Evolutionary conservation across 2,888 invertebrate species (phyloP).

Genomic region (Epistrophella euchroma): DNA sequence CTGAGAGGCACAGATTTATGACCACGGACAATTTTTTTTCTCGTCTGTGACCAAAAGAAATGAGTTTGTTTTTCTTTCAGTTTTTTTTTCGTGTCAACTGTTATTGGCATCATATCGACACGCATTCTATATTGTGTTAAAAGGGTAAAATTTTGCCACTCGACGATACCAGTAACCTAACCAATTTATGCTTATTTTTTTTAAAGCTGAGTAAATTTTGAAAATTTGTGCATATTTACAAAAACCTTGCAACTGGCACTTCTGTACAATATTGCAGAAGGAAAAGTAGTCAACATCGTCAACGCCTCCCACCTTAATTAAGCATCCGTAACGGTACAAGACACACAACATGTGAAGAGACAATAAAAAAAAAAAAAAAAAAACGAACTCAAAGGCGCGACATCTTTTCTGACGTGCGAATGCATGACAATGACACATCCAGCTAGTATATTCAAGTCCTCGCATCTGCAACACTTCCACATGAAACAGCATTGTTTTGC

Average conservation of each 20-base stretch:
- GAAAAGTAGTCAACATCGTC: conserved; percentile 28
- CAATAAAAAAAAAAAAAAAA: background rate
- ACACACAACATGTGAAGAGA: background rate
- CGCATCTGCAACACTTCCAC: conserved; percentile 26
- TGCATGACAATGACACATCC: conserved; percentile 66
- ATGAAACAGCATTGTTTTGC: conserved; percentile 16
- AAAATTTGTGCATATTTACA: too few species aligned
- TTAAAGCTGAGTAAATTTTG: too few species aligned
- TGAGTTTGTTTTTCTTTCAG: too few species aligned
- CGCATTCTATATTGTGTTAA: too few species aligned
- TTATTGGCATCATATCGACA: too few species aligned
- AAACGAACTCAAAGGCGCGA: conserved; percentile 35
- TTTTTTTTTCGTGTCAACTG: too few species aligned
- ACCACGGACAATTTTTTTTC: too few species aligned
- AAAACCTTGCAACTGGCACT: background rate
- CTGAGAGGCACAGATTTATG: too few species aligned
- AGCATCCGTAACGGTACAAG: conserved; percentile 44
- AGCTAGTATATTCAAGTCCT: conserved; percentile 11
- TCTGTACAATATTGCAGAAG: background rate
- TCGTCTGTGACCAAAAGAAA: too few species aligned
- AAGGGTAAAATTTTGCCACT: too few species aligned
- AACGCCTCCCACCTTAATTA: conserved; percentile 49
- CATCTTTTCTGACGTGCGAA: conserved; percentile 56
- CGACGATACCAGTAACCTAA: too few species aligned
- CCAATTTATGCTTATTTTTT: too few species aligned